phyloP scores from a whole-genome alignment of 2,888 invertebrate genomes.

The Subacronicta megacephala region DNA sequence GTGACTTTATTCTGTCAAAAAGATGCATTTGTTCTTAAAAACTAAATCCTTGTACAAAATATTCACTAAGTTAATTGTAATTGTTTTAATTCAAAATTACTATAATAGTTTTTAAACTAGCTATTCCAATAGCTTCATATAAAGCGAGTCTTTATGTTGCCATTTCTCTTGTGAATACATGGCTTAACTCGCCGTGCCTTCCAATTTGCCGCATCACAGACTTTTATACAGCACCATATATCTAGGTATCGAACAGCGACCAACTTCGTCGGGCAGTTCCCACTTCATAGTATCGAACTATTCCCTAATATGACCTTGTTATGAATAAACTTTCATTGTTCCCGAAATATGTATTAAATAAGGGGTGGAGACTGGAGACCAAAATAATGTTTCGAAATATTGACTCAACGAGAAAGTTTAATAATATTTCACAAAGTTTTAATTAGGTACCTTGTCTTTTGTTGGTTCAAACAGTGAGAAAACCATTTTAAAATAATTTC shows the following conservation, averaged over 20 bases:
- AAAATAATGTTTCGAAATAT: constrained; percentile 42
- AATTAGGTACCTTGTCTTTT: constrained; percentile 61
- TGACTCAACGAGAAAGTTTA: constrained; percentile 49
- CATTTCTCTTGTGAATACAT: constrained; percentile 47
- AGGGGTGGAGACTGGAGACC: constrained; percentile 13
- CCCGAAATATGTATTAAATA: constrained; percentile 32
- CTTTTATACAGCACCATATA: constrained; percentile 50
- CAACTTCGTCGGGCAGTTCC: not conserved
- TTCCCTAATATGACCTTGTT: constrained; percentile 14
- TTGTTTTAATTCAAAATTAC: not conserved
- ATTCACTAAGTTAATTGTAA: too few species aligned
- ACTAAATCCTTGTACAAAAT: too few species aligned
- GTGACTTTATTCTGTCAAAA: too few species aligned
- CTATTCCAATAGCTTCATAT: constrained; percentile 5
- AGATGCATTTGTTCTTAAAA: too few species aligned
- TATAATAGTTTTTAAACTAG: not conserved
- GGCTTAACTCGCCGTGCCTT: constrained; percentile 55
- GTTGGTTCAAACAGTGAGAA: constrained; percentile 50
- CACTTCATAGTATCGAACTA: constrained; percentile 23
- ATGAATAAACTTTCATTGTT: constrained; percentile 30
- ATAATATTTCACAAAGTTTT: constrained; percentile 63
- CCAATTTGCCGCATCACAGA: constrained; percentile 68
- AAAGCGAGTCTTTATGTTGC: constrained; percentile 39
- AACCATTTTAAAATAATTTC: constrained; percentile 55
- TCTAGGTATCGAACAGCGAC: constrained; percentile 17